Percentiles rank a stretch among this genome's conserved stretches.
These are phyloP conservation scores for Hipparchia sbordonii DNA, from an alignment of 2,888 invertebrate genomes.

Conservation along the genomic window DNA sequence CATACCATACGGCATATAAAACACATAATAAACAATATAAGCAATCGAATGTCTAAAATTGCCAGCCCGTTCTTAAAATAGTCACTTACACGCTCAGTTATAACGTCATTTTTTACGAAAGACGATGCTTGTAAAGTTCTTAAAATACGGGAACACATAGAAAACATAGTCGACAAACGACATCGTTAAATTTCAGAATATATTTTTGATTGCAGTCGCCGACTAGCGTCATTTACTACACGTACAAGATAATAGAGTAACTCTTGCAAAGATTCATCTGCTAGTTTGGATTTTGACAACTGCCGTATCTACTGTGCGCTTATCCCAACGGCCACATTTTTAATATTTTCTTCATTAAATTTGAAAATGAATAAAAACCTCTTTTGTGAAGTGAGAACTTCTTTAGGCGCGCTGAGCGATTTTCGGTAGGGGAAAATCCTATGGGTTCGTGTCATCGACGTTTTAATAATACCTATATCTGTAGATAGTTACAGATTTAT, in stretches of 20 bases:
- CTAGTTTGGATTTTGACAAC: constrained; percentile 1
- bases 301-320: constrained; percentile 1
- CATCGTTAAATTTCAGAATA: constrained; percentile 40
- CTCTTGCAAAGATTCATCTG: constrained; percentile 12
- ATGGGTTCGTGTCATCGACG: too few species aligned
- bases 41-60: constrained; percentile 24
- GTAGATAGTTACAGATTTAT: too few species aligned
- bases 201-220: constrained; percentile 37
- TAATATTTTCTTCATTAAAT: too few species aligned
- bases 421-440: too few species aligned
- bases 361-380: too few species aligned
- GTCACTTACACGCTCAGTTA: constrained; percentile 24
- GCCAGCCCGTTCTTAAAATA: constrained; percentile 32
- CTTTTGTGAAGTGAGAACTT: too few species aligned
- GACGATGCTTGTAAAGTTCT: constrained; percentile 22
- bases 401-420: too few species aligned
- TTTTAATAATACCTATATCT: too few species aligned
- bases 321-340: too few species aligned
- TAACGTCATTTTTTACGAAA: constrained; percentile 27
- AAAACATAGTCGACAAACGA: constrained; percentile 38
- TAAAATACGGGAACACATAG: constrained; percentile 31
- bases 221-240: constrained; percentile 36
- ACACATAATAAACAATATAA: constrained; percentile 23
- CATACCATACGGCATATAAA: constrained; percentile 28
- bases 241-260: constrained; percentile 30